Evolutionary conservation across 2,888 invertebrate species (phyloP).

Genomic region (Seira ritae): DNA sequence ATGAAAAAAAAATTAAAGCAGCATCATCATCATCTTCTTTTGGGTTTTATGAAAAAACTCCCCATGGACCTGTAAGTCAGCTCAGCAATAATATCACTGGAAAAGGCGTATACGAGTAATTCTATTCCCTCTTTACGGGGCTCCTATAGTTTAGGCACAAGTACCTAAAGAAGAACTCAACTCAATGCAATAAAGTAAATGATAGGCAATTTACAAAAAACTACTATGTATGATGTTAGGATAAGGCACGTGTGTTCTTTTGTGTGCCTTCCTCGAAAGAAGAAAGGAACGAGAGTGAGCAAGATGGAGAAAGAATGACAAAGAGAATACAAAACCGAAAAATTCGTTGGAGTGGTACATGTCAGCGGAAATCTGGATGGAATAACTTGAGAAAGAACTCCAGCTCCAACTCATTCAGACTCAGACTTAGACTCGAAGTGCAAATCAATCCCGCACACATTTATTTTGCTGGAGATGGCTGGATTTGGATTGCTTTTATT

Average conservation of each 20-base stretch:
- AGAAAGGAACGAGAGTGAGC: not conserved
- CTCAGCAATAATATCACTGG: not conserved
- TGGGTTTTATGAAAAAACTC: not conserved
- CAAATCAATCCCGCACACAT: not conserved
- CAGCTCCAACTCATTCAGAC: too few relatives aligned
- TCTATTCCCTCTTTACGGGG: not conserved
- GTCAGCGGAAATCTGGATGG: not conserved
- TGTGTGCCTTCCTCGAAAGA: slow-evolving; percentile 5
- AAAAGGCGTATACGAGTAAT: not conserved
- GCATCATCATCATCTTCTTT: not conserved
- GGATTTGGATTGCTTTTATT: not conserved
- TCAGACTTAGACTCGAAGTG: too few relatives aligned
- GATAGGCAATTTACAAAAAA: slow-evolving; percentile 43
- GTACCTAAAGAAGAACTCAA: not conserved
- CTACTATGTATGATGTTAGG: slow-evolving; percentile 8
- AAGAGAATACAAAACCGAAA: not conserved
- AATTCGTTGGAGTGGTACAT: not conserved
- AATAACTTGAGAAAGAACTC: not conserved
- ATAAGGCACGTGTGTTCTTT: slow-evolving; percentile 37
- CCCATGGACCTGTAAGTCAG: not conserved
- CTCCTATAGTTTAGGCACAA: not conserved
- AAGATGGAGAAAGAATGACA: slow-evolving; percentile 14
- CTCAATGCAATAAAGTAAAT: slow-evolving; percentile 47
- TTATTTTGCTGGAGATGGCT: not conserved
- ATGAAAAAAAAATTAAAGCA: not conserved